A percentile compares a stretch with the other conserved stretches of the same genome.
These are phyloP conservation scores for Poeciliopsis presidionis DNA, from an alignment of 2,797 vertebrate species.

Conservation along the genomic window DNA sequence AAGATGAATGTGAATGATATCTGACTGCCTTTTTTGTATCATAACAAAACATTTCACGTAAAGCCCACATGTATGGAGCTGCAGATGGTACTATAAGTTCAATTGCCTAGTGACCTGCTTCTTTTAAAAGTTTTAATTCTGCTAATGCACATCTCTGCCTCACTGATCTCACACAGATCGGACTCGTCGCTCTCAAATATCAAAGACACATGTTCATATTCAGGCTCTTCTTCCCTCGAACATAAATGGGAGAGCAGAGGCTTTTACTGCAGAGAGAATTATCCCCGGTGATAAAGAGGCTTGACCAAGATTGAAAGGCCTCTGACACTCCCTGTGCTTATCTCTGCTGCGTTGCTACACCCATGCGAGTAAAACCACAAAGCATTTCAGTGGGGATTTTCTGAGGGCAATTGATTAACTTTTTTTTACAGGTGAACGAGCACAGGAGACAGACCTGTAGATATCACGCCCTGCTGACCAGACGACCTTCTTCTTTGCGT, in stretches of 20 bases:
- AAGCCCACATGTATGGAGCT: background rate
- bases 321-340: conserved; percentile 53
- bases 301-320: conserved; percentile 18
- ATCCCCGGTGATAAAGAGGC: conserved; percentile 8
- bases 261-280: conserved; percentile 7
- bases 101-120: conserved; percentile 15
- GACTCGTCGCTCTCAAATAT: conserved; percentile 23
- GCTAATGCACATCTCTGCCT: conserved; percentile 21
- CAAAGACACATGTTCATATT: conserved; percentile 2
- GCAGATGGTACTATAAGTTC: background rate
- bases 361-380: conserved; percentile 58
- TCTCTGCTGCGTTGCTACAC: conserved; percentile 29
- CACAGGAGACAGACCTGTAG: conserved; percentile 19
- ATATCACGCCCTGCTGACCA: conserved; percentile 14
- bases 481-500: background rate
- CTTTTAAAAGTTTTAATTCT: conserved; percentile 25
- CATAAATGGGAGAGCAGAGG: background rate
- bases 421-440: conserved; percentile 30
- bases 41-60: background rate
- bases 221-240: background rate
- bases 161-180: background rate
- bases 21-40: background rate
- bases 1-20: background rate
- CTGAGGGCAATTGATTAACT: conserved; percentile 53
- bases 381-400: conserved; percentile 70